phyloP scores from a whole-genome alignment of 2,113 vertebrate species.

The Acanthisitta chloris region DNA sequence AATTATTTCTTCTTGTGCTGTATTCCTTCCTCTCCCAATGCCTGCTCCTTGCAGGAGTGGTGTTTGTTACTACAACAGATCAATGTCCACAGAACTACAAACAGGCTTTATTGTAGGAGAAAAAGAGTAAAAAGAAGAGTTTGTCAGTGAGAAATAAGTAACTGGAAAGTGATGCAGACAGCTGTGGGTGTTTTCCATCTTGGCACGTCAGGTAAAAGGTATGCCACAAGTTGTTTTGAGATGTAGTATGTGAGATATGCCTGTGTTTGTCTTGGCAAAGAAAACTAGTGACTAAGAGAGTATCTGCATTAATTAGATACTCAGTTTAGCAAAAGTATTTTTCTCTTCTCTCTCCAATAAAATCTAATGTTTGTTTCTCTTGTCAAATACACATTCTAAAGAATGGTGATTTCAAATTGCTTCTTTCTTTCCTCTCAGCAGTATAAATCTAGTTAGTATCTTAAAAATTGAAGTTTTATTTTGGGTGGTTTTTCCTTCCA shows the following conservation, averaged over 20 bases:
- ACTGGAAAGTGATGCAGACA: neutral
- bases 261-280: neutral
- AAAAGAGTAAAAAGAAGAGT: neutral
- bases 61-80: neutral
- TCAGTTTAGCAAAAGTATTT: neutral
- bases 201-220: neutral
- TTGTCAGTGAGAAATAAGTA: neutral
- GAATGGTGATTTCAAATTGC: neutral
- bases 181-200: neutral
- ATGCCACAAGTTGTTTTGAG: neutral
- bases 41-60: neutral
- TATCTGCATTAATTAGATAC: neutral
- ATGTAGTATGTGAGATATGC: neutral
- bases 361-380: neutral
- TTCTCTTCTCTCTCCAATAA: neutral
- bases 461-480: neutral
- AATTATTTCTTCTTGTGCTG: constrained; percentile 43
- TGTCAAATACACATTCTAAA: neutral
- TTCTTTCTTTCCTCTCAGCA: neutral
- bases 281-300: neutral
- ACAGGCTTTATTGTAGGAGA: neutral
- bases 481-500: fast-evolving
- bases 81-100: neutral
- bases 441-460: neutral
- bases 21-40: neutral